Conservation (phyloP, 2,797 vertebrate genomes). For the Enteromius thamalakanensis region DNA sequence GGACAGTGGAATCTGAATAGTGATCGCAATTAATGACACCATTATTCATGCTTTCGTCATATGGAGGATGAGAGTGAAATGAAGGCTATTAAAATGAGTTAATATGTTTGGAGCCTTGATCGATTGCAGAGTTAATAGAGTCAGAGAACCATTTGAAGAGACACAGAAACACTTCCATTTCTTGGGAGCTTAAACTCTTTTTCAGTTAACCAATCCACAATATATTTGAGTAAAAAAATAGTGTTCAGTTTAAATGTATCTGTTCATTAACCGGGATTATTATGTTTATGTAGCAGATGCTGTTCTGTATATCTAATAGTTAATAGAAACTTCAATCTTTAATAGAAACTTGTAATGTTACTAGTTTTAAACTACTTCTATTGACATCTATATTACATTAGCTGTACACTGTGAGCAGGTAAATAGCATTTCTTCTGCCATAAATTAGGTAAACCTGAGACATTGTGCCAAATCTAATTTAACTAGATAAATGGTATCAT, state of each 20-base stretch:
- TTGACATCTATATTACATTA: neutral
- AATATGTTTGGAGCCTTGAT: slow-evolving; percentile 36
- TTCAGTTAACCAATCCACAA: neutral
- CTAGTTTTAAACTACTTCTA: neutral
- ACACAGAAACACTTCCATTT: slow-evolving; percentile 30
- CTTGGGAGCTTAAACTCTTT: neutral
- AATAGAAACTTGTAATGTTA: neutral
- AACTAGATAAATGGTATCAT: neutral
- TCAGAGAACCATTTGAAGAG: slow-evolving; percentile 29
- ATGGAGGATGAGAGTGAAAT: slow-evolving; percentile 51
- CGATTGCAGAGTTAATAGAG: slow-evolving; percentile 28
- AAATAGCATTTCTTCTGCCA: neutral
- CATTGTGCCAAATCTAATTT: neutral
- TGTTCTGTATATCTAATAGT: neutral
- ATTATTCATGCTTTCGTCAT: slow-evolving; percentile 54
- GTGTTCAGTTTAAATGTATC: neutral
- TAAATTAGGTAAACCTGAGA: neutral
- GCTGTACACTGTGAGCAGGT: neutral
- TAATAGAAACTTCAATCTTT: neutral
- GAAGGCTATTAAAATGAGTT: slow-evolving; percentile 45
- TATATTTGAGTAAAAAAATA: neutral
- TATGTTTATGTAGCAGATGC: neutral
- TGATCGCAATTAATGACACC: slow-evolving; percentile 54
- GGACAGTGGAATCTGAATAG: slow-evolving; percentile 51
- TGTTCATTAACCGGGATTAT: neutral